Percentiles rank a stretch among this genome's conserved stretches.
phyloP scores from a whole-genome alignment of 2,797 vertebrate genomes.

The Hoplostethus mediterraneus region DNA sequence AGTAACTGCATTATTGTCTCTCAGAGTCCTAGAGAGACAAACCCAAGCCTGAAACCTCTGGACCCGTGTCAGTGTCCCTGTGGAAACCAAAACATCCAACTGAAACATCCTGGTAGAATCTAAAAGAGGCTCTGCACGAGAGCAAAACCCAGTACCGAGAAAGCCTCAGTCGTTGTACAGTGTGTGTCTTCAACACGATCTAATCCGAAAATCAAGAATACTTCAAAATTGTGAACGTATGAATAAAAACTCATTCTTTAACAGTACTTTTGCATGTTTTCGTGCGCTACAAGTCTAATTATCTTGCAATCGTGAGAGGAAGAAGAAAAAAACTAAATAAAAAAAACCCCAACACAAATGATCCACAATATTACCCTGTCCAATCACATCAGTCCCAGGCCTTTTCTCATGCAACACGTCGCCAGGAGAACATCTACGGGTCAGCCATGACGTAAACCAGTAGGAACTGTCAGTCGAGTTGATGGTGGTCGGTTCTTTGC shows the following conservation, averaged over 20 bases:
- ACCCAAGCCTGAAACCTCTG: conserved; percentile 36
- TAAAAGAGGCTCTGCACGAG: conserved; percentile 51
- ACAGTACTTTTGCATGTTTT: conserved; percentile 74
- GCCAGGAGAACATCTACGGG: conserved; percentile 53
- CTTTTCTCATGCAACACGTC: conserved; percentile 78
- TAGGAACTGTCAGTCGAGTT: conserved; percentile 54
- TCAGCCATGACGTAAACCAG: conserved; percentile 59
- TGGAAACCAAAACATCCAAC: conserved; percentile 43
- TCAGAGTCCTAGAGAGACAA: not conserved
- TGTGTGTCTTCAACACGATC: conserved; percentile 71
- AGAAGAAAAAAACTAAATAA: conserved; percentile 10
- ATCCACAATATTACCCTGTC: conserved; percentile 79
- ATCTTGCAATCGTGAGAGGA: conserved; percentile 68
- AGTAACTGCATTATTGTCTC: conserved; percentile 24
- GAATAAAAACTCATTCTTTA: conserved; percentile 56
- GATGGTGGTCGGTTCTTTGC: conserved; percentile 51
- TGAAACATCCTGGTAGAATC: conserved; percentile 38
- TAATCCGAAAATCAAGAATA: conserved; percentile 49
- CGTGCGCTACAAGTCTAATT: conserved; percentile 79
- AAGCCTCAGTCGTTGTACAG: conserved; percentile 65
- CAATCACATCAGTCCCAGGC: conserved; percentile 73
- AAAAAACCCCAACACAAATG: conserved; percentile 57
- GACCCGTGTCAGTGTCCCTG: conserved; percentile 23
- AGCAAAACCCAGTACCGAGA: conserved; percentile 44
- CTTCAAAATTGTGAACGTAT: conserved; percentile 44